Evolutionary conservation across 2,888 invertebrate genomes (phyloP), one percentile per base, ranked within the genome.

Genomic region (Lamproptera curius): DNA sequence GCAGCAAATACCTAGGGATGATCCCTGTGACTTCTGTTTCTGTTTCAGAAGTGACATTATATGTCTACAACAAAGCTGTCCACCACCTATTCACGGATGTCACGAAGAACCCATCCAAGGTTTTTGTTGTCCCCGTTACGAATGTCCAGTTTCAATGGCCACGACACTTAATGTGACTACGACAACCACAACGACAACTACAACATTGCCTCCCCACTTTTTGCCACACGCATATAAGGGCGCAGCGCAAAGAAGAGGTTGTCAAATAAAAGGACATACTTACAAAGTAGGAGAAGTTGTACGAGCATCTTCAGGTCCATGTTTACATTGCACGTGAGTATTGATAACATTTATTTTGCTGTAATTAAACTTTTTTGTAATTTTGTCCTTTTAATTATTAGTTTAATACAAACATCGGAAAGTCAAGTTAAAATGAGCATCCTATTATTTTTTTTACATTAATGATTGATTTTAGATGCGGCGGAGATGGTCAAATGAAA

Each of bases 1-100:
- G 1, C 97, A 97, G 82, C 97, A 97, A 85, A 97, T 97, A 66
- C 97, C 97, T 33, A 90, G 97, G 61, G 96, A 96, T 62, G 96
- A 97, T 86, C 96, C 97, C 16, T 97, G 97, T 75, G 97, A 97
- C 73, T 97, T 97, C 89, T 97, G 97, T 82, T 97, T 97, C 92
- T 97, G 97, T 89, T 97, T 97, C 90, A 91, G 97, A 77, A 96
- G 97, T 74, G 97, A 97, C 71, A 97, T 97, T 63, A 97, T 97
- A 67, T 97, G 97, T 65, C 88, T 97, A 57, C 97, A 97, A 81
- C 97, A 97, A 80, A 96, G 96, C 66, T 97, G 97, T 82, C 97
- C 97, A 43, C 97, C 97, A 41, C 97, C 97, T 33, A 97, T 97
- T 63, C 93, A 94, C 41, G 94, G 95, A 49, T 97, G 97, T 67